phyloP scores from a whole-genome alignment of 2,888 invertebrate species.

The Drosophila maculinotata region DNA sequence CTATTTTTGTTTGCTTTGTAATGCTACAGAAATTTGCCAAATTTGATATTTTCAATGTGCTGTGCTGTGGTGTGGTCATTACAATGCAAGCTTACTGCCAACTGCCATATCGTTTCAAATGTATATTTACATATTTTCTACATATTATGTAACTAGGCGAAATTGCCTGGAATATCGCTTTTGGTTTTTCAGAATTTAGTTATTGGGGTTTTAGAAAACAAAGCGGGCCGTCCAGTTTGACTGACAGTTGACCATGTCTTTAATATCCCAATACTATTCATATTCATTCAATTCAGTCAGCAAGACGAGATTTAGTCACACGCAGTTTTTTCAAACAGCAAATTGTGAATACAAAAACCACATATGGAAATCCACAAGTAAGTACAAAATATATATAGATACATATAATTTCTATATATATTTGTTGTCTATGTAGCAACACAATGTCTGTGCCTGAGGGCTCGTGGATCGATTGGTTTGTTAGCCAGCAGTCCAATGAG shows the following conservation, averaged over 20 bases:
- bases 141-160: not conserved
- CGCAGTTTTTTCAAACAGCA: not conserved
- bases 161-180: too few relatives aligned
- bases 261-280: not conserved
- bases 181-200: not conserved
- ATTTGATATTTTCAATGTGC: conserved; percentile 18
- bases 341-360: not conserved
- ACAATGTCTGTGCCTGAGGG: conserved; percentile 12
- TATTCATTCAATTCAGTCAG: conserved; percentile 1
- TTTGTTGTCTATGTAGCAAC: not conserved
- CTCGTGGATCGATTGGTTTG: conserved; percentile 60
- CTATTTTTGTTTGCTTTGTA: not conserved
- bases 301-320: conserved; percentile 3
- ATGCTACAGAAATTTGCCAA: conserved; percentile 11
- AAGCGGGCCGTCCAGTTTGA: not conserved
- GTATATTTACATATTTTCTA: not conserved
- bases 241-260: not conserved
- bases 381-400: not conserved
- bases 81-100: not conserved
- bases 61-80: conserved; percentile 1
- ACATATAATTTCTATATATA: not conserved
- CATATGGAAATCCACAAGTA: not conserved
- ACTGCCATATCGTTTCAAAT: not conserved
- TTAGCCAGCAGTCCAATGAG: conserved; percentile 26
- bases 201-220: not conserved